Conservation (phyloP, 2,888 invertebrate genomes). For the Dynastes grantii region DNA sequence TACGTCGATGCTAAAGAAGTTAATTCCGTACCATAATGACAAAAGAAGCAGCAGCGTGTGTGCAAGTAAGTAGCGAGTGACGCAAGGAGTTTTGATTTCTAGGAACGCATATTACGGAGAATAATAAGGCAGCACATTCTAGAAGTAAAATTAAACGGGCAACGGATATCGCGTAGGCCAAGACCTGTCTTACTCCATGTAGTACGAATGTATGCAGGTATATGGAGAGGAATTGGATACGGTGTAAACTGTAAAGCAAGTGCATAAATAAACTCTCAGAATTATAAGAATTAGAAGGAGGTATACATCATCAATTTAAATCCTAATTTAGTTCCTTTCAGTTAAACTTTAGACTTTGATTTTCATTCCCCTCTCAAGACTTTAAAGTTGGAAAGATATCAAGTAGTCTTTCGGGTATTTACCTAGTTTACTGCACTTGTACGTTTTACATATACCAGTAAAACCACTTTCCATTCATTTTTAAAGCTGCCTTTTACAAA, state of each 20-base stretch:
- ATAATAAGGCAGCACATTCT: slow-evolving; percentile 20
- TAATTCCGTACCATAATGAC: background rate
- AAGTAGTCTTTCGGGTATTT: background rate
- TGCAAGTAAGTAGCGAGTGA: background rate
- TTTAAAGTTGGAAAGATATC: no score
- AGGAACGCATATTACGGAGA: slow-evolving; percentile 8
- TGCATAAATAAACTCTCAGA: no score
- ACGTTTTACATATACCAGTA: slow-evolving; percentile 1
- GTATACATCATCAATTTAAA: no score
- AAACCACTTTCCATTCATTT: slow-evolving; percentile 31
- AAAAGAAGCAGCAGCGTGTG: background rate
- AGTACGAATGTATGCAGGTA: no score
- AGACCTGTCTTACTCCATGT: background rate
- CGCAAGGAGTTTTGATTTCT: slow-evolving; percentile 22
- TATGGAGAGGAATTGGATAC: no score
- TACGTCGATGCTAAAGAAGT: background rate
- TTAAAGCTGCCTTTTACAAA: slow-evolving; percentile 32
- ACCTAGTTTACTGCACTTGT: background rate
- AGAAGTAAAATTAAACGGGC: slow-evolving; percentile 19
- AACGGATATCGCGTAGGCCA: slow-evolving; percentile 8
- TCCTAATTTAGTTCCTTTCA: no score
- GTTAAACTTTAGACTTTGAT: no score
- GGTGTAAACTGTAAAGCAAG: no score
- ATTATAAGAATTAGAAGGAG: no score
- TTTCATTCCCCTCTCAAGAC: no score